Evolutionary conservation across 2,888 invertebrate genomes (phyloP).

Genomic region (Andrena flavipes): DNA sequence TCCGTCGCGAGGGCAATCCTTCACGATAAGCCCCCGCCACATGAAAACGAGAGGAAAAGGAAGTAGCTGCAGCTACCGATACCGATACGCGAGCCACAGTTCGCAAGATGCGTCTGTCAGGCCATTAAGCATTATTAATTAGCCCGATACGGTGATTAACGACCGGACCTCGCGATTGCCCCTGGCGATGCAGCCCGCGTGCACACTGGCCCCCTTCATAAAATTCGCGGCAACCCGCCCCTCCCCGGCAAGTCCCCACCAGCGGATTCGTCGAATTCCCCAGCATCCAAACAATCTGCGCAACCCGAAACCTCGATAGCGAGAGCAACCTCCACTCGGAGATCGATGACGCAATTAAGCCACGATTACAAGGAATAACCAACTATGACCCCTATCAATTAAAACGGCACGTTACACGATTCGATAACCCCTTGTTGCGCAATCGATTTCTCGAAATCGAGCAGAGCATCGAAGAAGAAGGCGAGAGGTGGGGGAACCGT

Average conservation of each 20-base stretch:
- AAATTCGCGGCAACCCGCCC: conserved; percentile 3
- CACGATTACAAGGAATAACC: conserved; percentile 9
- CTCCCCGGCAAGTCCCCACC: not conserved
- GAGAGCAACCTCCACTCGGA: not conserved
- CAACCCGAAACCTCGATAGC: not conserved
- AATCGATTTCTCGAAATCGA: conserved; percentile 51
- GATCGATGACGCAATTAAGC: conserved; percentile 29
- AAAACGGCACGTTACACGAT: not conserved
- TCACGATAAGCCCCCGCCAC: conserved; percentile 38
- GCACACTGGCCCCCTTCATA: conserved; percentile 35
- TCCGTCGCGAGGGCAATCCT: not conserved
- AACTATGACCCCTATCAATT: conserved; percentile 21
- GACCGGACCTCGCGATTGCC: conserved; percentile 43
- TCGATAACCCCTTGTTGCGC: conserved; percentile 31
- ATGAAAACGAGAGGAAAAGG: conserved; percentile 35
- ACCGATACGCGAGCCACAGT: conserved; percentile 25
- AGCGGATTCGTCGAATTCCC: conserved; percentile 21
- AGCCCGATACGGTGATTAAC: conserved; percentile 72
- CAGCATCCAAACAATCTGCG: not conserved
- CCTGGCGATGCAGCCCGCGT: conserved; percentile 3
- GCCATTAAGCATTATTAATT: conserved; percentile 73
- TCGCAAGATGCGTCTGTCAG: conserved; percentile 52
- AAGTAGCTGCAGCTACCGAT: conserved; percentile 43
- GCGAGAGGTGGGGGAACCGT: conserved; percentile 4
- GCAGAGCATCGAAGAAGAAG: not conserved